Conservation (phyloP, 2,113 vertebrate species). For the Cebus imitator region DNA sequence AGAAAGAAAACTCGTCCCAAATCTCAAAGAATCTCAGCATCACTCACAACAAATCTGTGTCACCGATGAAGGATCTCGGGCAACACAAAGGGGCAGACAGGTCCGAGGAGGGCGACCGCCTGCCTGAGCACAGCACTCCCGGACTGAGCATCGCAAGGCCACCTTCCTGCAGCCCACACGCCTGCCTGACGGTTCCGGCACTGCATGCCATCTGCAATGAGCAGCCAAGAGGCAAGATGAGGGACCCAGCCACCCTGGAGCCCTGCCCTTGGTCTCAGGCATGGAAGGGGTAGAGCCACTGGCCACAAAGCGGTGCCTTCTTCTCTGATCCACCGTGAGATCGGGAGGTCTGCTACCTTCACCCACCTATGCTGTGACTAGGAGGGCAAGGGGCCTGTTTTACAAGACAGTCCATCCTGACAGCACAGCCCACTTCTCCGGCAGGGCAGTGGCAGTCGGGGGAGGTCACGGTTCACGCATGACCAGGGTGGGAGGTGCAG, state of each 20-base stretch:
- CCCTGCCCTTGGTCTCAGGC: too few species aligned
- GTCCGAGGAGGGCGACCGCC: background rate
- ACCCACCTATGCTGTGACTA: background rate
- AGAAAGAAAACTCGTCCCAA: background rate
- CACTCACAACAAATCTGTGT: background rate
- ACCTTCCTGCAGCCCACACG: too few species aligned
- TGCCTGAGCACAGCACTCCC: rapidly evolving
- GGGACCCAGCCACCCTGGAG: background rate
- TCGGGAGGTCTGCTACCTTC: rapidly evolving
- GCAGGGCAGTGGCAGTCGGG: rapidly evolving
- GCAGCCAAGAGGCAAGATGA: too few species aligned
- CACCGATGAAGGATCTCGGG: background rate
- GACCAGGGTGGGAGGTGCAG: background rate
- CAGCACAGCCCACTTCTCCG: too few species aligned
- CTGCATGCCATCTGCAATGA: rapidly evolving
- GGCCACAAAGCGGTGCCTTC: rapidly evolving
- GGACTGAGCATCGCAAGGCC: too few species aligned
- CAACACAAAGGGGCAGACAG: background rate
- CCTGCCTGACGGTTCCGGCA: rapidly evolving
- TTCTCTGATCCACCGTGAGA: background rate
- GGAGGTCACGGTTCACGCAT: rapidly evolving
- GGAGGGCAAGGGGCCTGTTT: background rate
- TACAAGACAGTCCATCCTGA: background rate
- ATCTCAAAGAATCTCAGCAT: background rate
- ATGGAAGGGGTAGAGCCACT: rapidly evolving